Percentiles rank a stretch among this genome's conserved stretches.
These are phyloP conservation scores for Brachirus orientalis DNA, from an alignment of 2,113 vertebrate species.

Conservation along the genomic window DNA sequence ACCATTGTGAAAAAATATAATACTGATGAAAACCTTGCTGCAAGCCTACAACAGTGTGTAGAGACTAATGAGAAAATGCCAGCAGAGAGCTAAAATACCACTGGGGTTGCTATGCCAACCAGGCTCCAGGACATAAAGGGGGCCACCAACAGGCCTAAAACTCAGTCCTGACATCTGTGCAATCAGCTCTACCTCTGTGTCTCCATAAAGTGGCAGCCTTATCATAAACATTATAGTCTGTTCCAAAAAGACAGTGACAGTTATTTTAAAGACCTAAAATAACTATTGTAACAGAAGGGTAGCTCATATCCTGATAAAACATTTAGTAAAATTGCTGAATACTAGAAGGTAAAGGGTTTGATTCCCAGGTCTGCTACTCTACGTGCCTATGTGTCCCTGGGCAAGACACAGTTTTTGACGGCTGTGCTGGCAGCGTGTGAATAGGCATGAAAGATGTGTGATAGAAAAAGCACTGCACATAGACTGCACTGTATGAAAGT, in stretches of 20 bases:
- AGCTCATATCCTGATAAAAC: too few species aligned
- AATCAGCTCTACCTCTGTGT: slow-evolving; percentile 35
- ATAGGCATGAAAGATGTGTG: too few species aligned
- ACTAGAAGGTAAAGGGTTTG: too few species aligned
- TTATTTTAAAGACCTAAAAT: too few species aligned
- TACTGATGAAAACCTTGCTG: slow-evolving; percentile 35
- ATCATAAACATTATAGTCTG: slow-evolving; percentile 17
- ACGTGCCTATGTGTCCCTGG: too few species aligned
- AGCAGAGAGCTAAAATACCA: slow-evolving; percentile 39
- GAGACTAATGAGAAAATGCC: slow-evolving; percentile 49
- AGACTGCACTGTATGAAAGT: too few species aligned
- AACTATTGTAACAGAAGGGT: too few species aligned
- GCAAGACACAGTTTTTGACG: too few species aligned
- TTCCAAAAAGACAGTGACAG: not conserved
- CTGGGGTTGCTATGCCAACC: slow-evolving; percentile 66
- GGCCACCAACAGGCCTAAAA: slow-evolving; percentile 34
- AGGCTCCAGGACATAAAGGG: slow-evolving; percentile 53
- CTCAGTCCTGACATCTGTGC: slow-evolving; percentile 51
- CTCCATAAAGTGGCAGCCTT: slow-evolving; percentile 12
- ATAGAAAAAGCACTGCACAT: too few species aligned
- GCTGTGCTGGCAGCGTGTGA: too few species aligned
- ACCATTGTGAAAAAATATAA: slow-evolving; percentile 5
- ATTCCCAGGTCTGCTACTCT: too few species aligned
- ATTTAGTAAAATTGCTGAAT: too few species aligned
- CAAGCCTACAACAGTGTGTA: slow-evolving; percentile 18